Conservation (phyloP, 1,140 invertebrate species). For the Alviniconcha marisindica region DNA sequence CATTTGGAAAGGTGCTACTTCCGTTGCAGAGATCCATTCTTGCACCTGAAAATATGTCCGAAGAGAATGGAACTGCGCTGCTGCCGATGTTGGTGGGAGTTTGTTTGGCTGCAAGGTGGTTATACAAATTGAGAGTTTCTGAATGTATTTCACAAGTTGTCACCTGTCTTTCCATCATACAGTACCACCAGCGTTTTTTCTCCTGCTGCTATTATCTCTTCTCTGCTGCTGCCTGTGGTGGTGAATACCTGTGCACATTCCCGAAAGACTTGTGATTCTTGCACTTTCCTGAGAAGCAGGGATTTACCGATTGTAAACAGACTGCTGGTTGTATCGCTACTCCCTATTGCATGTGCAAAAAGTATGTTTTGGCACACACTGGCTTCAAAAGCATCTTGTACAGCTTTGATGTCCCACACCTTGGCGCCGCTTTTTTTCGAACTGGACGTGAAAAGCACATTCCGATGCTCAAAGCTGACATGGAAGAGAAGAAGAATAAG, state of each 20-base stretch:
- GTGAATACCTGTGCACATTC: neutral
- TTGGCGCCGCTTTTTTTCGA: neutral
- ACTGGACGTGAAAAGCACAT: neutral
- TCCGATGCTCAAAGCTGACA: no score
- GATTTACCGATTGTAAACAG: neutral
- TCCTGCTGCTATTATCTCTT: neutral
- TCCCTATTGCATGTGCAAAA: neutral
- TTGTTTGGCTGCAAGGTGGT: neutral
- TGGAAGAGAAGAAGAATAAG: no score
- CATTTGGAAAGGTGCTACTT: neutral
- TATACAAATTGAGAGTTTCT: neutral
- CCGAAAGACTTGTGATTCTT: neutral
- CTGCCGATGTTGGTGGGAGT: slow-evolving; percentile 37
- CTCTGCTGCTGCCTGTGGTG: neutral
- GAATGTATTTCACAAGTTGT: neutral
- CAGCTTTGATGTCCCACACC: slow-evolving; percentile 3
- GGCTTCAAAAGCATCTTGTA: neutral
- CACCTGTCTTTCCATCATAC: neutral
- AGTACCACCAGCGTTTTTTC: neutral
- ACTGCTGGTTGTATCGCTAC: neutral
- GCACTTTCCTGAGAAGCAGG: neutral
- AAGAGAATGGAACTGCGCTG: slow-evolving; percentile 31
- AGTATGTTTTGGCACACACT: neutral
- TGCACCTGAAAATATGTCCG: slow-evolving; percentile 35
- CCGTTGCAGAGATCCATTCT: slow-evolving; percentile 1